These are phyloP conservation scores for Neosilurus hyrtlii DNA, from an alignment of 2,797 vertebrate species.

Conservation along the genomic window DNA sequence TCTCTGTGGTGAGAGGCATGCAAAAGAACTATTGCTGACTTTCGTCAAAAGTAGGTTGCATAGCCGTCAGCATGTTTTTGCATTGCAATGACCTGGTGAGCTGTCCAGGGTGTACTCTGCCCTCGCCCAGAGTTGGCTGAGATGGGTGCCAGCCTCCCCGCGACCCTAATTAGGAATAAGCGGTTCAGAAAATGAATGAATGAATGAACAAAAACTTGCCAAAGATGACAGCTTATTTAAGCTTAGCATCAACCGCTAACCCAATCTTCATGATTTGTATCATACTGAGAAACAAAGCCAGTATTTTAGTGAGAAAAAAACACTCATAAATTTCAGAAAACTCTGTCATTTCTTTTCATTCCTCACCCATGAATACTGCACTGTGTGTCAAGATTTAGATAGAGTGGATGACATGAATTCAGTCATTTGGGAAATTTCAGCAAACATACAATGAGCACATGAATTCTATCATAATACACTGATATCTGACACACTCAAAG, in stretches of 20 bases:
- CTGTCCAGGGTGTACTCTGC: no score
- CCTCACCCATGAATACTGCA: neutral
- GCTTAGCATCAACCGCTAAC: neutral
- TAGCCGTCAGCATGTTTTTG: no score
- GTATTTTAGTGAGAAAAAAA: neutral
- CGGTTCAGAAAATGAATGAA: no score
- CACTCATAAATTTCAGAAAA: constrained; percentile 6
- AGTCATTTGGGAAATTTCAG: neutral
- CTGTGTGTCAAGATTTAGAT: neutral
- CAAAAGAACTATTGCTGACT: no score
- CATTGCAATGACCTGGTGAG: no score
- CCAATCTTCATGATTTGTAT: neutral
- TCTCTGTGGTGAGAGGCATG: no score
- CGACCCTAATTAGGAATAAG: no score
- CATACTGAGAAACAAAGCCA: neutral
- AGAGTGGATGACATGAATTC: neutral
- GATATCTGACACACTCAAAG: constrained; percentile 8
- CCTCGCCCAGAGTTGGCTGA: no score
- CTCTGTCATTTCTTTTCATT: neutral
- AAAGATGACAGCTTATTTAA: neutral
- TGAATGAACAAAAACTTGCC: no score
- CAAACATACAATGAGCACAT: constrained; percentile 1
- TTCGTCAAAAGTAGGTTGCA: no score
- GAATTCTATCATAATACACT: neutral
- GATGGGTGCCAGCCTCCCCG: no score